Conservation (phyloP, 2,888 invertebrate genomes). For the Morinoia aosen region DNA sequence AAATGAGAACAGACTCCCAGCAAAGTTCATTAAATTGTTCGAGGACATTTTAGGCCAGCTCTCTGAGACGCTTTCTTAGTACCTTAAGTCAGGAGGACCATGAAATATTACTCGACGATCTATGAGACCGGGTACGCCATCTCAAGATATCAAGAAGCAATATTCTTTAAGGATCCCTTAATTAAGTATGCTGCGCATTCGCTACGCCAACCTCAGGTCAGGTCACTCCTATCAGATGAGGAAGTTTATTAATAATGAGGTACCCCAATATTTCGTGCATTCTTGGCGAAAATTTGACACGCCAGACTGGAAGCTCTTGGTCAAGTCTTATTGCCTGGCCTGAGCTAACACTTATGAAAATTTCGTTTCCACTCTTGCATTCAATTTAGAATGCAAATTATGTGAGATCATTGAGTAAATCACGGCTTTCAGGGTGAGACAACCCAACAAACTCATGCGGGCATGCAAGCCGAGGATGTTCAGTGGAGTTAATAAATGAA, state of each 20-base stretch:
- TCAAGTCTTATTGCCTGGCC: background rate
- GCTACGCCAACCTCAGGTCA: background rate
- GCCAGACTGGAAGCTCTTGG: background rate
- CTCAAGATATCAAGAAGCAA: background rate
- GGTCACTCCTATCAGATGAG: background rate
- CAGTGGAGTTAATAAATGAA: background rate
- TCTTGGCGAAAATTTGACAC: background rate
- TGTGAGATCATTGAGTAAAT: background rate
- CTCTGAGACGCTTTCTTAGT: background rate
- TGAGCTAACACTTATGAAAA: background rate
- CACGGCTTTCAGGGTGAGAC: background rate
- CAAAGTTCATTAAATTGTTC: background rate
- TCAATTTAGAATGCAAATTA: background rate
- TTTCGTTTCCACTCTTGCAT: background rate
- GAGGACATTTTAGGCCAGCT: background rate
- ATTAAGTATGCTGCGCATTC: background rate
- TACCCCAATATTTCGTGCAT: background rate
- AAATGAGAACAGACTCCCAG: background rate
- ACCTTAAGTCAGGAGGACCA: background rate
- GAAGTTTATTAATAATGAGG: background rate
- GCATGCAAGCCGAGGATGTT: background rate
- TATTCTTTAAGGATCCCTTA: slow-evolving; percentile 10
- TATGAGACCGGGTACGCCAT: background rate
- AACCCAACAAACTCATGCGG: background rate
- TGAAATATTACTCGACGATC: background rate